Evolutionary conservation across 2,888 invertebrate species (phyloP).

Genomic region (Rugalucina vietnamica): DNA sequence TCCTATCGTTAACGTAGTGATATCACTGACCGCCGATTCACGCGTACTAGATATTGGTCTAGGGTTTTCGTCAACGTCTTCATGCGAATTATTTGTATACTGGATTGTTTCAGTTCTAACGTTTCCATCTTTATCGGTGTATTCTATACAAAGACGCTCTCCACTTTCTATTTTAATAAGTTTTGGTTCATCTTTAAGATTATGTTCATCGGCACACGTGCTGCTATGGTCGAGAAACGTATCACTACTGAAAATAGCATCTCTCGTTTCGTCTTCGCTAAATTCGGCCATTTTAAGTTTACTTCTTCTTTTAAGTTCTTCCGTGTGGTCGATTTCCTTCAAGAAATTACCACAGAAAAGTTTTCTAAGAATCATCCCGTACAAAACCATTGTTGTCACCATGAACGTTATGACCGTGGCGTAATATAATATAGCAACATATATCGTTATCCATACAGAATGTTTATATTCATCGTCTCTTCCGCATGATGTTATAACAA

Average conservation of each 20-base stretch:
- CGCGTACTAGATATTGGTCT: too few relatives aligned
- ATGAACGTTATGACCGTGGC: background rate
- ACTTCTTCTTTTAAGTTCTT: background rate
- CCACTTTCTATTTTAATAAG: background rate
- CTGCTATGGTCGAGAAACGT: background rate
- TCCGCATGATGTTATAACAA: background rate
- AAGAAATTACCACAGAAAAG: background rate
- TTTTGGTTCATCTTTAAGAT: background rate
- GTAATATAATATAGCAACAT: background rate
- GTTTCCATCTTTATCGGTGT: background rate
- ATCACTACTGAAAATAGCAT: background rate
- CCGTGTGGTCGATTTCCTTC: background rate
- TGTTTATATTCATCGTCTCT: background rate
- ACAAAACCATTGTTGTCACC: background rate
- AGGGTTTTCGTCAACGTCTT: too few relatives aligned
- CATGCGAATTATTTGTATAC: too few relatives aligned
- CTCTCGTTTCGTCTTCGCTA: background rate
- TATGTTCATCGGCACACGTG: background rate
- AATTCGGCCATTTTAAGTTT: background rate
- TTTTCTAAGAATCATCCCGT: background rate
- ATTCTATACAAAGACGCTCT: background rate
- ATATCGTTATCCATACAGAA: background rate
- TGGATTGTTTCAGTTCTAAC: background rate
- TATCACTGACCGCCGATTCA: too few relatives aligned
- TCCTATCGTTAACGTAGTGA: too few relatives aligned